Percentiles rank a stretch among this genome's conserved stretches.
Conservation (phyloP, 2,113 vertebrate species). For the Nannospalax galili region DNA sequence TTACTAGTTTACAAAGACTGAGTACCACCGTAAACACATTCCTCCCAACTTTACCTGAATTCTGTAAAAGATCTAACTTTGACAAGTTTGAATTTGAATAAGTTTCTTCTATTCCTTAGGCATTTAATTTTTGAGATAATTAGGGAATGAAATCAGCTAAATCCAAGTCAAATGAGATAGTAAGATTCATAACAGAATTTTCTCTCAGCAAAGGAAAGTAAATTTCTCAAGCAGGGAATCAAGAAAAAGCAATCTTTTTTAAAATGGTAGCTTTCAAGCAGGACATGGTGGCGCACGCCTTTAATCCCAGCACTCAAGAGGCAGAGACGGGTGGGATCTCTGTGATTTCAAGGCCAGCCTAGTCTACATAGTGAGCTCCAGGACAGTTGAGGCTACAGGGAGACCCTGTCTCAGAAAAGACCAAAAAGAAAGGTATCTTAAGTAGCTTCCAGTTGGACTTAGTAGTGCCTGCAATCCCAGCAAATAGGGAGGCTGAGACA, state of each 20-base stretch:
- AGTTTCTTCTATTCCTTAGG: not conserved
- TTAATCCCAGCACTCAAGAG: not conserved
- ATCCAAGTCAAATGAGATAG: conserved; percentile 21
- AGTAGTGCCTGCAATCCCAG: not conserved
- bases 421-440: too few relatives aligned
- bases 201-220: conserved; percentile 45
- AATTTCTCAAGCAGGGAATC: not conserved
- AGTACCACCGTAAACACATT: not conserved
- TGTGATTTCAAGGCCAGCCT: too few relatives aligned
- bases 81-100: conserved; percentile 15
- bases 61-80: not conserved
- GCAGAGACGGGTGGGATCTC: not conserved
- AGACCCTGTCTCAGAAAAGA: too few relatives aligned
- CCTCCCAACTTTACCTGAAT: conserved; percentile 3
- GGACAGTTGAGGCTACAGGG: too few relatives aligned
- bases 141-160: conserved; percentile 26
- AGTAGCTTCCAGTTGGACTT: too few relatives aligned
- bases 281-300: not conserved
- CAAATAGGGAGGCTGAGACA: not conserved
- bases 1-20: conserved; percentile 38
- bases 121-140: conserved; percentile 51
- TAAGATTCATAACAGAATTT: conserved; percentile 1
- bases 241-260: not conserved
- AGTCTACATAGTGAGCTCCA: too few relatives aligned
- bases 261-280: not conserved